Base-by-base conservation (phyloP, 2,888 invertebrate species). In the Lasioglossum calceatum region DNA sequence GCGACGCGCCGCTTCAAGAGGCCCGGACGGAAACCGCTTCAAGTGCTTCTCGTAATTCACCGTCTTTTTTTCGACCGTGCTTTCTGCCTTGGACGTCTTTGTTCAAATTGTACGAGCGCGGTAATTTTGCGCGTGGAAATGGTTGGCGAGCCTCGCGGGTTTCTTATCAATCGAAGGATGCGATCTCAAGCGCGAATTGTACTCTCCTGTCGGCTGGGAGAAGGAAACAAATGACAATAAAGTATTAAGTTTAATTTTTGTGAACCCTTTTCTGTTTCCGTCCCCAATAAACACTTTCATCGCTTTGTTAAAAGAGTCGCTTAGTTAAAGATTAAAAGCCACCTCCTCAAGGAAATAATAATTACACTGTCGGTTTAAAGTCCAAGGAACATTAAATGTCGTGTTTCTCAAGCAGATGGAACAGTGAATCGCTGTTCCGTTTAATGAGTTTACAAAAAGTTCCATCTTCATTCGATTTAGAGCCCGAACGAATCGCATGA, bases 1-100 rank as follows among this genome's bases (percentile, higher is more conserved):
- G 88, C 89, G 88, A 90, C 89, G 91, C 81, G 87, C 84, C 78
- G 88, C 88, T 54, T 89, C 86, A 82, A 90, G 88, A 87, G 84
- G 88, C 86, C 73, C 54, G 88, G 91, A 86, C 93, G 94, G 93
- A 94, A 94, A 93, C 89, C 73, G 90, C 87, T 89, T 93, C 90
- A 90, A 94, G 94, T 94, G 77, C 79, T 81, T 72, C 85, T 84
- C 84, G 72, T 39, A 47, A 79, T 76, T 82, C 83, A 39, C 8
- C 39, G 70, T 23, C 42, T 23, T 23, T 85, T 85, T 76, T 32
- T 39, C 27, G 44, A 70, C 19, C 47, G 58, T 8, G 50, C 32
- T 19, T 32, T 19, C 47, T 23, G 27, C 44, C n/a, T 12, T 44
- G 14, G 44, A 44, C 50, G 70, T 42, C 4, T 36, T 36, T 23